phyloP scores from a whole-genome alignment of 2,113 vertebrate genomes.

The Plotosus lineatus region DNA sequence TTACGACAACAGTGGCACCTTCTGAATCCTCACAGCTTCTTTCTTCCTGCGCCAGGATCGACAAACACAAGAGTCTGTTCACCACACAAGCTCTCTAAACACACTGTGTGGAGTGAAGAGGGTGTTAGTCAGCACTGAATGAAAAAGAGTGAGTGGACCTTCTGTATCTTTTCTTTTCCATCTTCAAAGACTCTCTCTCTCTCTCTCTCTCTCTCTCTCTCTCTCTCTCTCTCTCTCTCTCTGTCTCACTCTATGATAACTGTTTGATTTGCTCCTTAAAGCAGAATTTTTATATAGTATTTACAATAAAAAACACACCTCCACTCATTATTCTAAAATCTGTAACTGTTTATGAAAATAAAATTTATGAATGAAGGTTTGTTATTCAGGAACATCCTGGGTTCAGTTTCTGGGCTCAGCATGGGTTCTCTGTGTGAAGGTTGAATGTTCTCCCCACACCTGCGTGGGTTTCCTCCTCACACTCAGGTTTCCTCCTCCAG shows the following conservation, averaged over 20 bases:
- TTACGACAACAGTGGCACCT: constrained; percentile 60
- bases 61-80: constrained; percentile 69
- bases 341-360: too few relatives aligned
- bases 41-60: constrained; percentile 74
- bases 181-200: constrained; percentile 13
- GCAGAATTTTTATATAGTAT: too few relatives aligned
- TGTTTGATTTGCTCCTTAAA: too few relatives aligned
- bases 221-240: background rate
- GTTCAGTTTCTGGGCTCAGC: too few relatives aligned
- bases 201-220: constrained; percentile 1
- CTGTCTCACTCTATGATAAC: background rate
- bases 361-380: too few relatives aligned
- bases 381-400: too few relatives aligned
- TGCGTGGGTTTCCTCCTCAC: too few relatives aligned
- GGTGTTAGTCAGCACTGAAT: background rate
- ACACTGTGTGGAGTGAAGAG: constrained; percentile 47
- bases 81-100: constrained; percentile 55
- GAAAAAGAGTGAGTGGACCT: background rate
- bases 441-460: too few relatives aligned
- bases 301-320: too few relatives aligned
- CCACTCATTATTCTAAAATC: too few relatives aligned
- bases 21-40: constrained; percentile 69
- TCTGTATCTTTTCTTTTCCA: constrained; percentile 11
- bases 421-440: too few relatives aligned
- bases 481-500: too few relatives aligned